These are phyloP conservation scores for Tragelaphus strepsiceros DNA, from an alignment of 2,113 vertebrate species.

Conservation along the genomic window DNA sequence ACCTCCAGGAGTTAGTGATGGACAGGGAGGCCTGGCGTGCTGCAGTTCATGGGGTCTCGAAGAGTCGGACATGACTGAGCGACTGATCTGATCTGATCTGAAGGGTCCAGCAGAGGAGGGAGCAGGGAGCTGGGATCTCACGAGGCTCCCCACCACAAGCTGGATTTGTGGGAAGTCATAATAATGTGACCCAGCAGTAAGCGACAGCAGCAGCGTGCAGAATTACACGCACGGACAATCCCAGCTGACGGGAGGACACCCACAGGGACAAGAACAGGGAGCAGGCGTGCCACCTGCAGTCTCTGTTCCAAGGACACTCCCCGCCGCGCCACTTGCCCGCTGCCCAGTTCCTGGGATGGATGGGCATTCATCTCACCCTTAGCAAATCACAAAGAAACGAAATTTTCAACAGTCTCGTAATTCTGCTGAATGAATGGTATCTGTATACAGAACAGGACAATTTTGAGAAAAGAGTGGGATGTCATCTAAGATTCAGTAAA, in stretches of 20 bases:
- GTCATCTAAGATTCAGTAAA: background rate
- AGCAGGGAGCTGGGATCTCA: rapidly evolving
- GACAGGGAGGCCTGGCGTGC: too few species aligned
- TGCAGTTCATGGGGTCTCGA: too few species aligned
- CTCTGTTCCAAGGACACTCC: background rate
- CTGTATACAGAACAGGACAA: background rate
- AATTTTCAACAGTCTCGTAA: background rate
- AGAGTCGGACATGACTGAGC: too few species aligned
- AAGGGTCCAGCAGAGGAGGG: background rate
- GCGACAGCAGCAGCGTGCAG: background rate
- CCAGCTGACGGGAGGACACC: rapidly evolving
- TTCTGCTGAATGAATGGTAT: background rate
- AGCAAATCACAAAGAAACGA: background rate
- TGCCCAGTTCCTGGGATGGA: background rate
- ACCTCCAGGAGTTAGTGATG: too few species aligned
- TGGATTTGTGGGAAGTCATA: background rate
- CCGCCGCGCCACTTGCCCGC: rapidly evolving
- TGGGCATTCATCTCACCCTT: background rate
- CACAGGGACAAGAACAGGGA: rapidly evolving
- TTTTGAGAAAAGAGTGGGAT: background rate
- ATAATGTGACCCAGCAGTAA: rapidly evolving
- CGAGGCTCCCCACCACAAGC: rapidly evolving
- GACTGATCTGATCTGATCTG: too few species aligned
- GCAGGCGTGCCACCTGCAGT: rapidly evolving
- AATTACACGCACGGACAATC: rapidly evolving